phyloP scores from a whole-genome alignment of 1,140 invertebrate species.

The Limonius californicus region DNA sequence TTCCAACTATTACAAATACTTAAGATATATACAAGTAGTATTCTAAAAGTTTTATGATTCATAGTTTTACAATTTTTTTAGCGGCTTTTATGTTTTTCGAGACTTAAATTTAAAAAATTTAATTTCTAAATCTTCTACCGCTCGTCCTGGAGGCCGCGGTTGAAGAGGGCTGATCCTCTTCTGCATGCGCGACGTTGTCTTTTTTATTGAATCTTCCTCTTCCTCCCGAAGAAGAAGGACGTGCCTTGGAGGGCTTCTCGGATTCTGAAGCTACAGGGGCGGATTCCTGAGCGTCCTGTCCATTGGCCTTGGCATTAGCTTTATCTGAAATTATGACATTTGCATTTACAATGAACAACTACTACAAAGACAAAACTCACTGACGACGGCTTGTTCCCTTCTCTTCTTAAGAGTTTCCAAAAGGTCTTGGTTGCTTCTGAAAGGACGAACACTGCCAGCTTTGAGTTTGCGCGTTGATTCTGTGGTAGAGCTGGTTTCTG shows the following conservation, averaged over 20 bases:
- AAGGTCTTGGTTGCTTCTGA: slow-evolving; percentile 69
- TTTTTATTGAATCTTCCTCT: slow-evolving; percentile 36
- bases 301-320: slow-evolving; percentile 17
- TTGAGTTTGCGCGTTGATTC: slow-evolving; percentile 58
- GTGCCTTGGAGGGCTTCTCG: slow-evolving; percentile 15
- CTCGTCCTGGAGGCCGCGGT: slow-evolving; percentile 35
- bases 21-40: too few species aligned
- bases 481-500: slow-evolving; percentile 58
- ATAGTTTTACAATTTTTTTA: not conserved
- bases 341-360: too few species aligned
- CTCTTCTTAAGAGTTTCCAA: slow-evolving; percentile 65
- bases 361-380: slow-evolving; percentile 32
- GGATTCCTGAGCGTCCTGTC: slow-evolving; percentile 27
- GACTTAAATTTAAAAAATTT: not conserved
- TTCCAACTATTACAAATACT: too few species aligned
- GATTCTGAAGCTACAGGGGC: slow-evolving; percentile 21
- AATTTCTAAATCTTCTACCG: slow-evolving; percentile 38
- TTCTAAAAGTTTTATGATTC: not conserved
- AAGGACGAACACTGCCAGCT: slow-evolving; percentile 60
- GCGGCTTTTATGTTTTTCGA: not conserved
- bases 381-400: slow-evolving; percentile 51
- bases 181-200: slow-evolving; percentile 3
- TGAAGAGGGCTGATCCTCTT: slow-evolving; percentile 22
- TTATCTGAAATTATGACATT: slow-evolving; percentile 33
- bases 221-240: slow-evolving; percentile 20